phyloP scores from a whole-genome alignment of 2,888 invertebrate species.

The Heliconius ismenius region DNA sequence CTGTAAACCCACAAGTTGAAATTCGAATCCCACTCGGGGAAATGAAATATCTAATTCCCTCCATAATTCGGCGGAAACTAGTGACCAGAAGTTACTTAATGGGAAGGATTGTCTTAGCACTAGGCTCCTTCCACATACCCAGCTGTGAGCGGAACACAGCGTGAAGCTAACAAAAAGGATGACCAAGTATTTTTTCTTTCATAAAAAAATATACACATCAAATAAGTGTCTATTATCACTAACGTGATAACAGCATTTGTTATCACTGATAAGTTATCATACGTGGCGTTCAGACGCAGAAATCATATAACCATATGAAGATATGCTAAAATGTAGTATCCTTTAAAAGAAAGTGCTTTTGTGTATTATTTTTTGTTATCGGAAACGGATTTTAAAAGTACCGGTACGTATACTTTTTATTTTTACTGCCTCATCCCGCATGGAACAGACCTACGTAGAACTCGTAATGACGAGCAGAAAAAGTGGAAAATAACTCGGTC shows the following conservation, averaged over 20 bases:
- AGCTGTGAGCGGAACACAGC: background rate
- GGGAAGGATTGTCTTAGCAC: background rate
- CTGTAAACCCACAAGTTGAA: background rate
- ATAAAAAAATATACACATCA: background rate
- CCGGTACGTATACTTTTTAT: background rate
- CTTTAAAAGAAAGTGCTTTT: background rate
- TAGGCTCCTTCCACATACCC: background rate
- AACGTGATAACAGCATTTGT: background rate
- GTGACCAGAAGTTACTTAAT: background rate
- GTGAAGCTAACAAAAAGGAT: background rate
- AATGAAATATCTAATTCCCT: background rate
- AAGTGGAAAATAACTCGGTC: no score
- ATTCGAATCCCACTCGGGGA: background rate
- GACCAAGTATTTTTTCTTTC: background rate
- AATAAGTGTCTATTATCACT: background rate
- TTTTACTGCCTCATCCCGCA: no score
- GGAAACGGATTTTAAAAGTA: background rate
- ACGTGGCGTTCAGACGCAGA: conserved; percentile 1
- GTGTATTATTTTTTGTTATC: background rate
- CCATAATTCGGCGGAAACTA: background rate
- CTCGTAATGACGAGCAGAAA: no score
- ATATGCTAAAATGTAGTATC: conserved; percentile 5
- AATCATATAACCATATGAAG: background rate
- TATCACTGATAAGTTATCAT: background rate
- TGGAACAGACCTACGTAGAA: no score